phyloP scores from a whole-genome alignment of 2,797 vertebrate genomes.

The Gymnodraco acuticeps region DNA sequence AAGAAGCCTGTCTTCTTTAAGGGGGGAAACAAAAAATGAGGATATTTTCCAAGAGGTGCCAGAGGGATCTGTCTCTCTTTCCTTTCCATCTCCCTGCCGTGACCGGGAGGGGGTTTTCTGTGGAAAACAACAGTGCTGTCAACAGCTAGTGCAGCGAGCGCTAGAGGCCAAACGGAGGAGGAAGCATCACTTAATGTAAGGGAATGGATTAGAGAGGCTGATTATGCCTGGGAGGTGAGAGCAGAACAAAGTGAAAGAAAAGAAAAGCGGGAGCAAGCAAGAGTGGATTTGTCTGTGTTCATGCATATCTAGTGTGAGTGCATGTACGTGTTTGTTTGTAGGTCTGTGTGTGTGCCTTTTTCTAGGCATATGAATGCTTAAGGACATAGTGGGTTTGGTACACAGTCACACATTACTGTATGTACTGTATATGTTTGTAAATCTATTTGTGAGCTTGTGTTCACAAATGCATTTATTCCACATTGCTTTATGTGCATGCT shows the following conservation, averaged over 20 bases:
- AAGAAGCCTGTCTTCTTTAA: conserved; percentile 73
- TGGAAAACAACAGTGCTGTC: conserved; percentile 75
- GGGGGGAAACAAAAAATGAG: conserved; percentile 71
- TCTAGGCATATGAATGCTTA: conserved; percentile 13
- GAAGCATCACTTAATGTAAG: conserved; percentile 80
- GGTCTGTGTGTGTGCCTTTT: background rate
- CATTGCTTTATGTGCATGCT: background rate
- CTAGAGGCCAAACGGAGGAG: conserved; percentile 70
- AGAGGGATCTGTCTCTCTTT: conserved; percentile 71
- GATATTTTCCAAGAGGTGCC: conserved; percentile 75
- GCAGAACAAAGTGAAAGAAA: conserved; percentile 65
- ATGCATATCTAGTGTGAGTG: conserved; percentile 16
- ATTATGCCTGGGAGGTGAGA: conserved; percentile 80
- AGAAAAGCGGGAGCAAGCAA: conserved; percentile 44
- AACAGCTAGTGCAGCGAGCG: conserved; percentile 68
- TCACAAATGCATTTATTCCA: conserved; percentile 4
- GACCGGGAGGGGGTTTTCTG: conserved; percentile 66
- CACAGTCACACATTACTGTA: conserved; percentile 16
- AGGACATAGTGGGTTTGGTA: conserved; percentile 1
- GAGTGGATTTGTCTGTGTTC: conserved; percentile 47
- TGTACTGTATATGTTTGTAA: conserved; percentile 3
- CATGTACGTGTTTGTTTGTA: conserved; percentile 1
- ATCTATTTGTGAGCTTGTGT: background rate
- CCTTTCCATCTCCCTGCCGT: conserved; percentile 68
- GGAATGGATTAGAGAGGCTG: conserved; percentile 80